Evolutionary conservation across 2,113 vertebrate species (phyloP), one percentile per base, ranked within the genome.

Genomic region (Gymnogyps californianus): DNA sequence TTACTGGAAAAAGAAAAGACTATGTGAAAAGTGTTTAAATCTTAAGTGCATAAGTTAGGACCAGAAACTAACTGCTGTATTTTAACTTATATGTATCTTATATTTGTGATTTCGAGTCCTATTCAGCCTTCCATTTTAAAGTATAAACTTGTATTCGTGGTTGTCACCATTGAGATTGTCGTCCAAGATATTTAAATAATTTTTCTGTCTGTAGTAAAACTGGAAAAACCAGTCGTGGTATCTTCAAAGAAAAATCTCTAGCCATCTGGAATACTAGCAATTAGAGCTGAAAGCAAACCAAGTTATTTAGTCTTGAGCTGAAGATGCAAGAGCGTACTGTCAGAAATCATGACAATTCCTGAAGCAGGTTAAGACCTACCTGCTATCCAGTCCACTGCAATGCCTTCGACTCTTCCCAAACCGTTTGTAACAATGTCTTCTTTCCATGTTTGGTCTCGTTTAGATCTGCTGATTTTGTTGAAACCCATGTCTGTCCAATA

Each of bases 401-500:
- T 99, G 90, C 99, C 99, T 98, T 99, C 99, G 40, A 99, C 99
- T 92, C 99, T 98, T 96, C 99, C 99, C 96, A 99, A 98, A 61
- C 99, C 99, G 22, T 99, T 99, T 24, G 99, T 99, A 69, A 99
- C 96, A 62, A 99, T 98, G 83, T 99, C 99, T 96, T 99, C 99
- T 97, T 99, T 99, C 99, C 99, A 99, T 4, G 99, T 99, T 91
- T 99, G 99, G 84, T 99, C 99, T 81, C 99, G 97, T 97, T 99
- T 99, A 88, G 98, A 98, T 78, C 99, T 97, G 80, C 99, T 99
- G 88, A 99, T 99, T 97, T 99, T 99, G 97, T 99, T 99, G 97
- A 99, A 98, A 40, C 99, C 99, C 99, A 99, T 99, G 95, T 99
- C 99, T 86, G 99, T 99, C 99, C 99, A 99, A 95, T 99, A 99